Conservation (phyloP, 2,888 invertebrate genomes). For the Cataglyphis rosenhaueri region DNA sequence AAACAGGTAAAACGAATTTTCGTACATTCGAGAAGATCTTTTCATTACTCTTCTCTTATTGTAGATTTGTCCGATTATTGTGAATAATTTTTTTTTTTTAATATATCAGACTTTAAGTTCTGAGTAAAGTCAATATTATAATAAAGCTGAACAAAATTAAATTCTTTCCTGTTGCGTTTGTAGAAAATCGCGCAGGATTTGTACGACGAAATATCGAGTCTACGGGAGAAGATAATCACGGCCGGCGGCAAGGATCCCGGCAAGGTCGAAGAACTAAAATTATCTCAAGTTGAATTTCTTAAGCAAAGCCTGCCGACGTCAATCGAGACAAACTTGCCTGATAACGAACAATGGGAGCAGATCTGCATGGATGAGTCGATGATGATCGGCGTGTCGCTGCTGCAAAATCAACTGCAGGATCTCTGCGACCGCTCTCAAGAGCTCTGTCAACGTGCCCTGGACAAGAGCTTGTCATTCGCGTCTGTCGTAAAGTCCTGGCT, state of each 20-base stretch:
- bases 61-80: not conserved
- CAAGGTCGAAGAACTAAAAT: constrained; percentile 73
- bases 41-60: not conserved
- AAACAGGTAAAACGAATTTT: constrained; percentile 72
- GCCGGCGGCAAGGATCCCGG: constrained; percentile 80
- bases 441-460: constrained; percentile 68
- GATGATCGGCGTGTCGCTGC: constrained; percentile 65
- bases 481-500: constrained; percentile 63
- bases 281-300: constrained; percentile 44
- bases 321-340: not conserved
- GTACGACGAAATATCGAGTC: constrained; percentile 76
- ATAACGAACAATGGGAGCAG: constrained; percentile 36
- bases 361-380: constrained; percentile 49
- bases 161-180: not conserved
- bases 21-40: not conserved
- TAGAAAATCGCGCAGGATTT: constrained; percentile 75
- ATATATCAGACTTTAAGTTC: not conserved
- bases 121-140: not conserved
- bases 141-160: not conserved
- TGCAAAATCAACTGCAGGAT: constrained; percentile 70
- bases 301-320: constrained; percentile 1
- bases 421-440: constrained; percentile 61
- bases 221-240: constrained; percentile 79
- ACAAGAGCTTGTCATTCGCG: constrained; percentile 65
- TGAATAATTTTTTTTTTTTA: not conserved